Percentiles rank a stretch among this genome's conserved stretches.
Conservation (phyloP, 2,113 vertebrate species). For the Chloropsis cyanopogon region DNA sequence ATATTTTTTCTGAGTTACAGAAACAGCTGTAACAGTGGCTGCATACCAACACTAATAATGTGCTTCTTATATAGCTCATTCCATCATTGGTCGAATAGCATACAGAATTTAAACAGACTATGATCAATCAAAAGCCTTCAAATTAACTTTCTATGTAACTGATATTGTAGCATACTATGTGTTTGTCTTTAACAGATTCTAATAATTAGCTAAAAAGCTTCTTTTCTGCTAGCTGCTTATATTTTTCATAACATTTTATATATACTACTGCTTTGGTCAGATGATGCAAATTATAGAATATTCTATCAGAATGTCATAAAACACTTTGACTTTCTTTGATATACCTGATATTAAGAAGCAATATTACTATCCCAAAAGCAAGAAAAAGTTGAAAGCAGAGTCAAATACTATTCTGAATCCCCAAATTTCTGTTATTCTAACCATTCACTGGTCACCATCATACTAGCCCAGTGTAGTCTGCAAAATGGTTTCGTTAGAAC, state of each 20-base stretch:
- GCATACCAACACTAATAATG: neutral
- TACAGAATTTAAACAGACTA: neutral
- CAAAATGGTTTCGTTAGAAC: neutral
- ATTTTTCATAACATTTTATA: neutral
- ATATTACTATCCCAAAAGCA: neutral
- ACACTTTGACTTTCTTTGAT: neutral
- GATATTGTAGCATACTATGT: neutral
- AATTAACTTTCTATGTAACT: neutral
- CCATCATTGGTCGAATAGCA: neutral
- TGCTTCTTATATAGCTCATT: neutral
- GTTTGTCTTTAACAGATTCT: neutral
- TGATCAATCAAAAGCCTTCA: neutral
- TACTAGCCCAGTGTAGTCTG: neutral
- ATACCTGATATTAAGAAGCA: neutral
- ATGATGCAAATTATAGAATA: neutral
- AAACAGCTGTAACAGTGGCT: neutral
- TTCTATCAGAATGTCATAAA: neutral
- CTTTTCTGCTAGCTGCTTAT: neutral
- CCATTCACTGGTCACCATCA: neutral
- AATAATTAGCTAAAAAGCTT: neutral
- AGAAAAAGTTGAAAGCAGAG: neutral
- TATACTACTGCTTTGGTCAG: neutral
- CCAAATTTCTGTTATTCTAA: neutral
- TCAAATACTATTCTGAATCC: neutral
- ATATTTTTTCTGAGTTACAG: neutral